These are phyloP conservation scores for Arbacia lixula DNA, from an alignment of 53 echinoderm and acorn worm genomes.

Conservation along the genomic window DNA sequence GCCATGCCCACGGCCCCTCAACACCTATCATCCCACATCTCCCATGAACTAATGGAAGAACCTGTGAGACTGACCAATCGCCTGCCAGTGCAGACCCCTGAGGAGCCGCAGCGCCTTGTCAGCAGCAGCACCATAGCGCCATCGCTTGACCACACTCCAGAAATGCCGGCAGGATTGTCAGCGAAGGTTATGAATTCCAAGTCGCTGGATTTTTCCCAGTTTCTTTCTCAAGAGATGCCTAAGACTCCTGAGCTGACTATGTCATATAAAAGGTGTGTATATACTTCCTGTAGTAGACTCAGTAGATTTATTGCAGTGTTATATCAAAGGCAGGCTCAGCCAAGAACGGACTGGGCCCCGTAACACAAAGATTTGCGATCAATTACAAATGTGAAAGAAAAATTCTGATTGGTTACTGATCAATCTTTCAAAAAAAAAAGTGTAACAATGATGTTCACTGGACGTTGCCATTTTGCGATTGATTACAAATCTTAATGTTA, in stretches of 20 bases:
- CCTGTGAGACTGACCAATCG: slow-evolving; percentile 24
- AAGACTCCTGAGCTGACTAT: slow-evolving; percentile 52
- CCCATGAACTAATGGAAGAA: slow-evolving; percentile 15
- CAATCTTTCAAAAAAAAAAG: too few relatives aligned
- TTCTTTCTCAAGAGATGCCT: slow-evolving; percentile 33
- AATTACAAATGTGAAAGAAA: too few relatives aligned
- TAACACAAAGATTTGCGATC: too few relatives aligned
- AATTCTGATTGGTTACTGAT: too few relatives aligned
- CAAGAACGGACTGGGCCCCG: too few relatives aligned
- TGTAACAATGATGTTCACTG: too few relatives aligned
- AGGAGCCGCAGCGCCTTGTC: slow-evolving; percentile 34
- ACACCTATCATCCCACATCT: neutral
- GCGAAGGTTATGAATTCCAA: slow-evolving; percentile 20
- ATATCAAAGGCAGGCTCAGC: too few relatives aligned
- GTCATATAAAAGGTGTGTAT: slow-evolving; percentile 41
- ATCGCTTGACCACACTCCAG: neutral
- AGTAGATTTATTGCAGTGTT: too few relatives aligned
- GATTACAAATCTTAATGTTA: too few relatives aligned
- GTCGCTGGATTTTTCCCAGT: slow-evolving; percentile 36
- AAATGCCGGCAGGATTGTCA: slow-evolving; percentile 14
- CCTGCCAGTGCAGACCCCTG: slow-evolving; percentile 24
- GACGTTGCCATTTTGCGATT: too few relatives aligned
- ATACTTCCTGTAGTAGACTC: too few relatives aligned
- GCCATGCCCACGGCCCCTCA: neutral
- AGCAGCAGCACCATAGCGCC: neutral